phyloP scores from a whole-genome alignment of 2,888 invertebrate species.

The Corythucha ciliata region DNA sequence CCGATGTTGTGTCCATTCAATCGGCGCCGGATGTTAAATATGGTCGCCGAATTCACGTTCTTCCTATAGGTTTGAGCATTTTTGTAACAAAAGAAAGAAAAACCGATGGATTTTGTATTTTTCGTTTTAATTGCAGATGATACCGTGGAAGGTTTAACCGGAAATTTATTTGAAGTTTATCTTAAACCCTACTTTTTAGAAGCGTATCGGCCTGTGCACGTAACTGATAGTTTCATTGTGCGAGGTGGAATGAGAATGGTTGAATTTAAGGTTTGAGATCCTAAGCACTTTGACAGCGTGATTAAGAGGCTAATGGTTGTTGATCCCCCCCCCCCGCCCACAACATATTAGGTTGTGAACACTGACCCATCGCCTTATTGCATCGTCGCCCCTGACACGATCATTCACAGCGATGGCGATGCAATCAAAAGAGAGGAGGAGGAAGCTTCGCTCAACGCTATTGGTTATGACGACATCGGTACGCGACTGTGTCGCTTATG shows the following conservation, averaged over 20 bases:
- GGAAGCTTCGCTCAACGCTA: slow-evolving; percentile 92
- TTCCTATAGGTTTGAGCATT: slow-evolving; percentile 59
- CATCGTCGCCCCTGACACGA: slow-evolving; percentile 97
- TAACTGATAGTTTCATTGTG: slow-evolving; percentile 95
- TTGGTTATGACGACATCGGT: slow-evolving; percentile 99
- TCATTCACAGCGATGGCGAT: slow-evolving; percentile 97
- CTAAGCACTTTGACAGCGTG: no score
- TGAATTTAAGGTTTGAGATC: slow-evolving; percentile 69
- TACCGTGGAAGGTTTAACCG: slow-evolving; percentile 93
- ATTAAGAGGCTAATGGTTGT: no score
- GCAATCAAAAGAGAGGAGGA: slow-evolving; percentile 98
- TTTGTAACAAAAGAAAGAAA: neutral
- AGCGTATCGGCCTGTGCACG: slow-evolving; percentile 95
- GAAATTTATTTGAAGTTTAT: slow-evolving; percentile 92
- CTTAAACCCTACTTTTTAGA: slow-evolving; percentile 98
- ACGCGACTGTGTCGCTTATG: neutral
- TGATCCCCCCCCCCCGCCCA: no score
- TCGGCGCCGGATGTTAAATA: slow-evolving; percentile 94
- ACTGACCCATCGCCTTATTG: slow-evolving; percentile 96
- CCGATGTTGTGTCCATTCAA: slow-evolving; percentile 89
- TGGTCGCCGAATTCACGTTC: slow-evolving; percentile 91
- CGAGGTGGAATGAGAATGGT: slow-evolving; percentile 97
- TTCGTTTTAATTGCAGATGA: slow-evolving; percentile 57
- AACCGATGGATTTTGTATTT: no score
- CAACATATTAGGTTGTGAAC: slow-evolving; percentile 87